Conservation (phyloP, 2,113 vertebrate species). For the Rafetus swinhoei region DNA sequence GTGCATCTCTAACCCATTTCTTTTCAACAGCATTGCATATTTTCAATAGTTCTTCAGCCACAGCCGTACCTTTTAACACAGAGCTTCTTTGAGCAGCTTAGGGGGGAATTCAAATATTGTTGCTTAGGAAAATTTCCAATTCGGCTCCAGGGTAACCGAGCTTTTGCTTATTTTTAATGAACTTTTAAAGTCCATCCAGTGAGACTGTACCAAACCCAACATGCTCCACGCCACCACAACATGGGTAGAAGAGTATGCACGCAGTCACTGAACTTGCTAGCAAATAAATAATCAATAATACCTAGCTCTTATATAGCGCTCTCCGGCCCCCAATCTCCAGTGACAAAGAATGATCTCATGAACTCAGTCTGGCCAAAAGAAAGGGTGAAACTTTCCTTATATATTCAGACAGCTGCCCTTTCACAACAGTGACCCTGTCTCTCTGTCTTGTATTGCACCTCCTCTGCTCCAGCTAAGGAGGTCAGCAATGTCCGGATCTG, state of each 20-base stretch:
- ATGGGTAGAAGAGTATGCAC: not conserved
- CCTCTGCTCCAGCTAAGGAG: not conserved
- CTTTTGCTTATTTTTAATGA: constrained; percentile 60
- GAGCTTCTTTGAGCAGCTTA: constrained; percentile 70
- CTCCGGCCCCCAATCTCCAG: not conserved
- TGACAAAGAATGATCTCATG: not conserved
- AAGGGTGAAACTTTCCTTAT: not conserved
- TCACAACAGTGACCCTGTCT: not conserved
- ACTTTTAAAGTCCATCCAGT: constrained; percentile 54
- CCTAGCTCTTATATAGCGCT: no score
- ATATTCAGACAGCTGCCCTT: not conserved
- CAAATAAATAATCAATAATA: not conserved
- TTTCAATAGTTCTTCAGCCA: constrained; percentile 75
- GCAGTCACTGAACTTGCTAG: not conserved
- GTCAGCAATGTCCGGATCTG: not conserved
- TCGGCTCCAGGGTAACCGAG: constrained; percentile 45
- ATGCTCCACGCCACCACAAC: not conserved
- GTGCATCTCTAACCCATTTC: constrained; percentile 61
- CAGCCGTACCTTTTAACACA: constrained; percentile 75
- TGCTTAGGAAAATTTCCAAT: constrained; percentile 65
- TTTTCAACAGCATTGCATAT: constrained; percentile 75
- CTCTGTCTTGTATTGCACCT: not conserved
- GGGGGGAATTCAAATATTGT: constrained; percentile 54
- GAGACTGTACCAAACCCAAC: not conserved
- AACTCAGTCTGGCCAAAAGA: not conserved